phyloP scores from a whole-genome alignment of 2,797 vertebrate species.

The Myoxocephalus aenaeus region DNA sequence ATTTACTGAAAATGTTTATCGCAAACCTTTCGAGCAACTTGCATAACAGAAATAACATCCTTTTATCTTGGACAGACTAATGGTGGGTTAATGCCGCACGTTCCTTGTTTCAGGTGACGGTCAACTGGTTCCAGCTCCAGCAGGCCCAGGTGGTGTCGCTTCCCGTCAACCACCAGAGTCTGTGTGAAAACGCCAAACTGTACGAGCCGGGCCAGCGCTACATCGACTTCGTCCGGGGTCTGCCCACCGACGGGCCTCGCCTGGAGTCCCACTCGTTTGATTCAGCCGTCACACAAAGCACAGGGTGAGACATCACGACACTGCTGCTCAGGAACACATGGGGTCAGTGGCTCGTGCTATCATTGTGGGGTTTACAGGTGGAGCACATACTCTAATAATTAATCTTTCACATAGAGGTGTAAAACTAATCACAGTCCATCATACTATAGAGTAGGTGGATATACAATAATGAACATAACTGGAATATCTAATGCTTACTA shows the following conservation, averaged over 20 bases:
- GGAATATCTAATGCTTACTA: background rate
- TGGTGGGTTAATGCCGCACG: background rate
- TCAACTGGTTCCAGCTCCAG: slow-evolving; percentile 98
- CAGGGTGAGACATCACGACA: slow-evolving; percentile 71
- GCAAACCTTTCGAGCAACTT: background rate
- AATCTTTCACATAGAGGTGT: background rate
- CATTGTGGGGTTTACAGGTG: background rate
- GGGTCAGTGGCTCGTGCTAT: background rate
- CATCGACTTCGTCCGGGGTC: slow-evolving; percentile 90
- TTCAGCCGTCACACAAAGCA: slow-evolving; percentile 55
- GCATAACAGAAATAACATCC: background rate
- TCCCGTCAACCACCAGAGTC: slow-evolving; percentile 91
- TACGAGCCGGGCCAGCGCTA: slow-evolving; percentile 97
- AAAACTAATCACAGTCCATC: background rate
- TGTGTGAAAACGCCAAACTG: slow-evolving; percentile 94
- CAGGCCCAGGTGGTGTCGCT: slow-evolving; percentile 93
- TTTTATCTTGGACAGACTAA: background rate
- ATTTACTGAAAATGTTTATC: background rate
- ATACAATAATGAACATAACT: background rate
- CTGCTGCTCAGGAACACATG: background rate
- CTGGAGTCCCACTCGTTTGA: slow-evolving; percentile 79
- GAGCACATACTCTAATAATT: background rate
- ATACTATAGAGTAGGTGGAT: background rate
- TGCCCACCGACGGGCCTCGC: slow-evolving; percentile 83
- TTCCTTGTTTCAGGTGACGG: slow-evolving; percentile 87